These are phyloP conservation scores for Notospermus geniculatus DNA, from an alignment of 1,140 invertebrate genomes.

Conservation along the genomic window DNA sequence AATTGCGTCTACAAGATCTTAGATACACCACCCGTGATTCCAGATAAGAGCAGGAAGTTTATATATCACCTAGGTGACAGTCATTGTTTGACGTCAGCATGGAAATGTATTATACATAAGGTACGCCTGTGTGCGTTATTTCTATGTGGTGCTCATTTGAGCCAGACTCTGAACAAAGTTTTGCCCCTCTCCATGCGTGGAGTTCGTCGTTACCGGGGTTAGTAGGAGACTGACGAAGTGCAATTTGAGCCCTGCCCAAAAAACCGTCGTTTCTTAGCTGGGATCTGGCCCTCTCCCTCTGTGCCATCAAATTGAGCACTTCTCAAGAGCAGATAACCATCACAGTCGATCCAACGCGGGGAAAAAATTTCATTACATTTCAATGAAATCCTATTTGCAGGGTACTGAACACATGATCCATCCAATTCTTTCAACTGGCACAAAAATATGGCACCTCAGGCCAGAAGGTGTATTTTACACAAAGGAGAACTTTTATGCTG, in stretches of 20 bases:
- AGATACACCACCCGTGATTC: neutral
- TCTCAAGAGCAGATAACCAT: too few relatives aligned
- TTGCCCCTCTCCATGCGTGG: too few relatives aligned
- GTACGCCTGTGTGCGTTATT: too few relatives aligned
- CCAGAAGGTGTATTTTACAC: conserved; percentile 6
- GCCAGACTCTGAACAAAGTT: too few relatives aligned
- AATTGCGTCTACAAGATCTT: neutral
- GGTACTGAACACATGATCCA: neutral
- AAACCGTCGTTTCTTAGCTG: neutral
- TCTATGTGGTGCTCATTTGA: too few relatives aligned
- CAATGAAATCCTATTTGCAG: neutral
- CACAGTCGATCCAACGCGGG: too few relatives aligned
- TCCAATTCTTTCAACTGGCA: conserved; percentile 11
- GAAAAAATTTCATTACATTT: neutral
- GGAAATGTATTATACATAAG: neutral
- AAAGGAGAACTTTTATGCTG: conserved; percentile 10
- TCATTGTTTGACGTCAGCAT: conserved; percentile 10
- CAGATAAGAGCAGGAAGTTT: neutral
- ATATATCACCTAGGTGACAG: conserved; percentile 11
- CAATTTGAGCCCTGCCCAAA: too few relatives aligned
- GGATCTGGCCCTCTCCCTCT: neutral
- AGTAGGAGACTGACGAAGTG: too few relatives aligned
- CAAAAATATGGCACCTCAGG: conserved; percentile 11
- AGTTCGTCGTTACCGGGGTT: too few relatives aligned
- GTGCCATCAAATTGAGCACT: too few relatives aligned